Conservation (phyloP, 2,888 invertebrate species). For the Eumacrocentrus americanus region DNA sequence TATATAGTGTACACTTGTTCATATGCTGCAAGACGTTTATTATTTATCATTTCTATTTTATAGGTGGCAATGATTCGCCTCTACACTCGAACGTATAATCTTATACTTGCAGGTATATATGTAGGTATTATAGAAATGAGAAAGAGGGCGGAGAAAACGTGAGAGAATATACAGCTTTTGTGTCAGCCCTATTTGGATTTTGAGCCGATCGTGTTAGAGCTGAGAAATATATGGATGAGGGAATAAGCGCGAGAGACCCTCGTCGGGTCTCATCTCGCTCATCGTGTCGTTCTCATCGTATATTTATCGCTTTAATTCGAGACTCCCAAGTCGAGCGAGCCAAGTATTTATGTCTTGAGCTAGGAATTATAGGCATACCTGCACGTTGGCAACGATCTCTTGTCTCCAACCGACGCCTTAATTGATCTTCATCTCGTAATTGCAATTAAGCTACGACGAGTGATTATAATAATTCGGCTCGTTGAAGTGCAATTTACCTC, state of each 20-base stretch:
- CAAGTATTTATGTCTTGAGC: conserved; percentile 49
- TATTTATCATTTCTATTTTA: too few species aligned
- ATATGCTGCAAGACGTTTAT: too few species aligned
- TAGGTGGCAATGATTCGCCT: too few species aligned
- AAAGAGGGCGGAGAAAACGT: too few species aligned
- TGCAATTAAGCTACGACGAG: conserved; percentile 15
- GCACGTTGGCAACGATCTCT: not conserved
- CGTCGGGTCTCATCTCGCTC: conserved; percentile 8
- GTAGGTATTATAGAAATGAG: too few species aligned
- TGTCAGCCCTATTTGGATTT: conserved; percentile 1
- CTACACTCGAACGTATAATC: too few species aligned
- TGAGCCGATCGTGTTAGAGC: not conserved
- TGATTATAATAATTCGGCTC: not conserved
- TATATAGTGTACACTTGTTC: too few species aligned
- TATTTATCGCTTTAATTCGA: conserved; percentile 51
- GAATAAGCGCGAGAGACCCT: conserved; percentile 10
- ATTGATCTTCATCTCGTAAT: conserved; percentile 23
- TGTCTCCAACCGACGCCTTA: conserved; percentile 4
- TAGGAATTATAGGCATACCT: conserved; percentile 36
- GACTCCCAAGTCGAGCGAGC: conserved; percentile 40
- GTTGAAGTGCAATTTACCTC: not conserved
- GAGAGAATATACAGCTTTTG: conserved; percentile 1
- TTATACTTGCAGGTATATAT: too few species aligned
- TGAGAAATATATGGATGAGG: conserved; percentile 11
- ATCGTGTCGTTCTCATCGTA: conserved; percentile 33